phyloP scores from a whole-genome alignment of 2,797 vertebrate species.

The Rhinichthys osculus region DNA sequence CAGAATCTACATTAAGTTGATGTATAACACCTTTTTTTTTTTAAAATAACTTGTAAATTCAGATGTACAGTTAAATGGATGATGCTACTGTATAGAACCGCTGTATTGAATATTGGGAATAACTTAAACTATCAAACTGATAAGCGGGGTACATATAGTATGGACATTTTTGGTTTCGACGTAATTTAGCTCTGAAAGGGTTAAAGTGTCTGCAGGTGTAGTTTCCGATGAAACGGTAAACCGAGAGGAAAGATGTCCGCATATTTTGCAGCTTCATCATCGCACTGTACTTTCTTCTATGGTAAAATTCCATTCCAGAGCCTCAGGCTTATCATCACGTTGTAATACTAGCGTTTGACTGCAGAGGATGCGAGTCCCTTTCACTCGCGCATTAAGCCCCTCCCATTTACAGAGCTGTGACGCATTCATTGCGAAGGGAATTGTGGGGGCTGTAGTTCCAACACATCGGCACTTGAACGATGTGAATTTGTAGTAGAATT shows the following conservation, averaged over 20 bases:
- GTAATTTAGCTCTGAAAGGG: too few relatives aligned
- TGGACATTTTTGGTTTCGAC: neutral
- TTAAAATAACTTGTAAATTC: neutral
- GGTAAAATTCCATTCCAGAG: slow-evolving; percentile 27
- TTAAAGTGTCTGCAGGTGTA: neutral
- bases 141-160: neutral
- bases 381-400: neutral
- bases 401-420: slow-evolving; percentile 41
- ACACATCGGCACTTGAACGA: neutral
- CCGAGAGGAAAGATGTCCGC: too few relatives aligned
- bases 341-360: slow-evolving; percentile 37
- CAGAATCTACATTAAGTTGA: neutral
- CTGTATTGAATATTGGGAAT: neutral
- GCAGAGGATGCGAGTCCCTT: slow-evolving; percentile 40
- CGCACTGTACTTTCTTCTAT: neutral
- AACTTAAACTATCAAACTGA: neutral
- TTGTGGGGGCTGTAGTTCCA: slow-evolving; percentile 59
- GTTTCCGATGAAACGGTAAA: neutral
- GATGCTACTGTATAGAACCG: neutral
- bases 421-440: neutral
- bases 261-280: neutral
- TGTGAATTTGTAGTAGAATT: neutral
- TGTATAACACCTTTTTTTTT: neutral
- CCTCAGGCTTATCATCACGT: neutral
- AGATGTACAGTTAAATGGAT: neutral